phyloP scores from a whole-genome alignment of 2,113 vertebrate species.

The Cyanoramphus novaezelandiae region DNA sequence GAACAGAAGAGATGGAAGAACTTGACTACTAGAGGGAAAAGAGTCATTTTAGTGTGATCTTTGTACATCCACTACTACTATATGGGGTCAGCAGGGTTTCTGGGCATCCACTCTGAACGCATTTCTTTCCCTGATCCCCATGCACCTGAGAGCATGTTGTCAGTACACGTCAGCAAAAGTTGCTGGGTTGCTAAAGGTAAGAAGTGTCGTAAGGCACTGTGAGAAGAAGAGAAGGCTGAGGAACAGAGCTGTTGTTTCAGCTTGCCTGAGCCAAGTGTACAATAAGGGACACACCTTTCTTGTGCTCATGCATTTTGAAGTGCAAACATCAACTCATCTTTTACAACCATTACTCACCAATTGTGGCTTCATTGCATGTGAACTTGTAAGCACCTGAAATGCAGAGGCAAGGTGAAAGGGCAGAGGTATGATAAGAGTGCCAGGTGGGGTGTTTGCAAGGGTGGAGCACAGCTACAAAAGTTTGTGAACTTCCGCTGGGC shows the following conservation, averaged over 20 bases:
- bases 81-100: constrained; percentile 60
- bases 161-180: constrained; percentile 34
- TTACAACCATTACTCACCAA: background rate
- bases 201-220: background rate
- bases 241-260: background rate
- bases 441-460: background rate
- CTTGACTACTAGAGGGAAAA: constrained; percentile 41
- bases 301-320: accelerated
- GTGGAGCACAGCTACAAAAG: background rate
- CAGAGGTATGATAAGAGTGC: background rate
- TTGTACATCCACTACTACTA: constrained; percentile 71
- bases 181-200: background rate
- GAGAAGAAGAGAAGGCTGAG: background rate
- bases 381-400: accelerated
- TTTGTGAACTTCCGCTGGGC: accelerated
- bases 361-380: accelerated
- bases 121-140: constrained; percentile 71
- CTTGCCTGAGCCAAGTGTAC: accelerated
- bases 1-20: background rate
- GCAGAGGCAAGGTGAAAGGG: background rate
- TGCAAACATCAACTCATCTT: background rate
- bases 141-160: constrained; percentile 62
- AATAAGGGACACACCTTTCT: background rate
- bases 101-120: constrained; percentile 55
- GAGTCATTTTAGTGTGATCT: constrained; percentile 69